Evolutionary conservation across 2,888 invertebrate species (phyloP), one percentile per base, ranked within the genome.

Genomic region (Chymomyza fuscimana): DNA sequence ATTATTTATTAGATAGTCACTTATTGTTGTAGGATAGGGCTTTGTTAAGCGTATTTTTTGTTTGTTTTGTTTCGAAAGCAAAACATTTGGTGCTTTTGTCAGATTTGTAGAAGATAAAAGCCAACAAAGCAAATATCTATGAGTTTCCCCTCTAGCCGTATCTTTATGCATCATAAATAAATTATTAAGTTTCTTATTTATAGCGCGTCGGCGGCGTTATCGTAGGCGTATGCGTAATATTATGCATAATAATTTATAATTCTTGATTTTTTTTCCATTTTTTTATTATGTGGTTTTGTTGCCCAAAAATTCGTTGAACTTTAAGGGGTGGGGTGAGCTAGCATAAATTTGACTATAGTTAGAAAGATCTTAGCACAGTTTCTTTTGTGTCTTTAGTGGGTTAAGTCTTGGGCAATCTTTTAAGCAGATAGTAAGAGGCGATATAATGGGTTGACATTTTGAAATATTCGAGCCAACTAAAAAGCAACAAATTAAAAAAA

Each of bases 181-280:
- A 65, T 74, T 75, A 70, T 77, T 70, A 77, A 76, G 74, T 83
- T 86, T 61, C 60, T 52, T 66, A 65, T 66, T 60, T 67, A 69
- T 72, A 76, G 25, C 25, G 58, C 16, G 29, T 77, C 78, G 64
- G 3, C 32, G 10, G 62, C 29, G 66, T 67, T 65, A 76, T 77
- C 70, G 87, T 73, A 72, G 85, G 88, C 88, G 85, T 88, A 87
- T 85, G 74, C 82, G 80, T 74, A 81, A 85, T 88, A 85, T 84
- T 81, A 78, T 67, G 22, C 22, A 54, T 54, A 54, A 19, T 51
- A 16, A 16, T 54, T 54, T 54, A 16, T 16, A 15, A 51, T 51
- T 51, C n/a, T 51, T 51, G 51, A 19, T 22, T 54, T 54, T 52
- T 52, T 52, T 52, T 19, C 10, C 7, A 5, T 51, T 15, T 16